Base-by-base conservation (phyloP, 2,797 vertebrate genomes). In the Microctenopoma lineatum region DNA sequence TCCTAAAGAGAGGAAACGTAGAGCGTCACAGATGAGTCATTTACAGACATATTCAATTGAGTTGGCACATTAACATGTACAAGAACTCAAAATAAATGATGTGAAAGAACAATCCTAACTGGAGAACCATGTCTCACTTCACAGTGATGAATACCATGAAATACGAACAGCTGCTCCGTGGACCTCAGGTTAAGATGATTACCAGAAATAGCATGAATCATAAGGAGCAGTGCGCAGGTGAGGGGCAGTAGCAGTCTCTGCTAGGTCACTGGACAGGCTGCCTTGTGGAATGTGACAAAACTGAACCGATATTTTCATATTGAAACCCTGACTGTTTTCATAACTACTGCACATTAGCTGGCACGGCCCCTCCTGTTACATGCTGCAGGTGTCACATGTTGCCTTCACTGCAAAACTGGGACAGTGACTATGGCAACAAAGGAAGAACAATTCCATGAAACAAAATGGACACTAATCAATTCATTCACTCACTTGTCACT, bases 41-140 rank as follows among this genome's bases (percentile, higher is more conserved):
- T 38, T 50, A 10, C 56, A 26, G 41, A 14, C 7, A 12, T 36
- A 27, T 8, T 5, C 3, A 18, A 0, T 3, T 41, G 16, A 42
- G 27, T 34, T 67, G 63, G 47, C 69, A 67, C 64, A 42, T 48
- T 29, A 25, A 44, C 36, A 42, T 6, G 14, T 12, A 18, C 15
- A 26, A 7, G 7, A 51, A 56, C 50, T 36, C 5, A 38, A 50
- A 42, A 66, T 11, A 11, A 16, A 34, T 12, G 15, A 11, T 63
- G 12, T 34, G 32, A 42, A n/a, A 47, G 16, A 55, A 56, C n/a
- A 55, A 21, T 18, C 38, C 10, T 2, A 16, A 16, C 21, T 53
- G 7, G 27, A 52, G 15, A 16, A 9, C 7, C 1, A n/a, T 9
- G 7, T 45, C 7, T 18, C 18, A 39, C 46, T 21, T 14, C 48